Base-by-base conservation (phyloP, 92 coral and sea anemone genomes). In the Diadumene lineata region DNA sequence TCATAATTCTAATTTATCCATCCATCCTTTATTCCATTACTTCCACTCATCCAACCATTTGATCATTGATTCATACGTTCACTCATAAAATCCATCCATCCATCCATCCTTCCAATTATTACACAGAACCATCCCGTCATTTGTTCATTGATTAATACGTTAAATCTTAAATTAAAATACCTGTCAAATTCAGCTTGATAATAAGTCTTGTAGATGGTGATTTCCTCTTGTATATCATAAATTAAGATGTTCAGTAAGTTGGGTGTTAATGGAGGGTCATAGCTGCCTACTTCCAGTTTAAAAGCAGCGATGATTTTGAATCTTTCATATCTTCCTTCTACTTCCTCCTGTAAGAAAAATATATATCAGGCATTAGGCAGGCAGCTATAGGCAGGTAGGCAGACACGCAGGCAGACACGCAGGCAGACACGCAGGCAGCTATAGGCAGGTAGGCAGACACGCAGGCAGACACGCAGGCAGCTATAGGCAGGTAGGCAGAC, bases 241-340 rank as follows among this genome's bases (percentile, higher is more conserved):
- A 92, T 86, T 56, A 92, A 24, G 19, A 81, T 82, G 66, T 88
- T 87, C 64, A 94, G 80, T 53, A 94, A 78, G 34, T 61, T 86
- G 51, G 98, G 91, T 23, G 91, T 71, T 0, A 81, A 60, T 13
- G 85, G 77, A 22, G 70, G 72, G 53, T 56, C 71, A 28, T 79
- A 79, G 64, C 64, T 57, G 29, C 85, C 82, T 30, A 80, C 79
- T 16, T 83, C 65, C 15, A 94, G 84, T 43, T 86, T 88, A 72
- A 81, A 92, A 32, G 67, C 61, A 44, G 89, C 83, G 34, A 88
- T 86, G 6, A 88, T 86, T 77, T 92, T 94, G 73, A 69, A 82
- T 18, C 92, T 79, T 23, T 94, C 98, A 57, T 94, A 94, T 7
- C 90, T 89, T 19, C 77, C 73, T 33, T 72, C 72, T 70, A 94